Evolutionary conservation across 35 echinoderm and acorn worm species (phyloP).

Genomic region (Anneissia japonica): DNA sequence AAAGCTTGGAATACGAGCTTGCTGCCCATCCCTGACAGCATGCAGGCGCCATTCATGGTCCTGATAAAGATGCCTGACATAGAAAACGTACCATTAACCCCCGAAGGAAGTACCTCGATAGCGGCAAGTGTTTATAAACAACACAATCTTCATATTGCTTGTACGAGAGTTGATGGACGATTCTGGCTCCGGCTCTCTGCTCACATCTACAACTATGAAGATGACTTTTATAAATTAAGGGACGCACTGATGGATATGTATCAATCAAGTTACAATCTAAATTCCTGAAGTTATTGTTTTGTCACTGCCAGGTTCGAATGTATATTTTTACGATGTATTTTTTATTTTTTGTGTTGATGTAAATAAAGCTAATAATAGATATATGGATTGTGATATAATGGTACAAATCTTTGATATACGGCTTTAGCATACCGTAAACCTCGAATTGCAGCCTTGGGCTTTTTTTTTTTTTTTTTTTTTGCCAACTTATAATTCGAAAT

Average conservation of each 20-base stretch:
- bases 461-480: too few relatives aligned
- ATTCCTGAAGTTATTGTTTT: too few relatives aligned
- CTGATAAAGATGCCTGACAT: background rate
- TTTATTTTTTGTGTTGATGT: too few relatives aligned
- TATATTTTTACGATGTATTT: too few relatives aligned
- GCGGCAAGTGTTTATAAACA: background rate
- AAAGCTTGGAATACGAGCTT: background rate
- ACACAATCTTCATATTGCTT: background rate
- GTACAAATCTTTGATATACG: too few relatives aligned
- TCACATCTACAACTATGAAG: slow-evolving; percentile 68
- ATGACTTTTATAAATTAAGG: slow-evolving; percentile 68
- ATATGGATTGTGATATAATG: too few relatives aligned
- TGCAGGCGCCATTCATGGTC: background rate
- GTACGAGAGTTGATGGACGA: background rate
- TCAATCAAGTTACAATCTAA: too few relatives aligned
- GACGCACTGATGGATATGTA: slow-evolving; percentile 50
- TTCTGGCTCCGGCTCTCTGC: slow-evolving; percentile 53
- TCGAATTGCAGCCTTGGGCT: too few relatives aligned
- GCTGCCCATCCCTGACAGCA: background rate
- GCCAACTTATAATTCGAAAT: too few relatives aligned
- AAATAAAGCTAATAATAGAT: too few relatives aligned
- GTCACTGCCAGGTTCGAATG: too few relatives aligned
- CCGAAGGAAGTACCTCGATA: background rate
- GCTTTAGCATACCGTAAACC: too few relatives aligned
- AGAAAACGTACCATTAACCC: background rate